A percentile compares a stretch with the other conserved stretches of the same genome.
These are phyloP conservation scores for Mesocentrotus franciscanus DNA, from an alignment of 53 echinoderm and acorn worm species.

Conservation along the genomic window DNA sequence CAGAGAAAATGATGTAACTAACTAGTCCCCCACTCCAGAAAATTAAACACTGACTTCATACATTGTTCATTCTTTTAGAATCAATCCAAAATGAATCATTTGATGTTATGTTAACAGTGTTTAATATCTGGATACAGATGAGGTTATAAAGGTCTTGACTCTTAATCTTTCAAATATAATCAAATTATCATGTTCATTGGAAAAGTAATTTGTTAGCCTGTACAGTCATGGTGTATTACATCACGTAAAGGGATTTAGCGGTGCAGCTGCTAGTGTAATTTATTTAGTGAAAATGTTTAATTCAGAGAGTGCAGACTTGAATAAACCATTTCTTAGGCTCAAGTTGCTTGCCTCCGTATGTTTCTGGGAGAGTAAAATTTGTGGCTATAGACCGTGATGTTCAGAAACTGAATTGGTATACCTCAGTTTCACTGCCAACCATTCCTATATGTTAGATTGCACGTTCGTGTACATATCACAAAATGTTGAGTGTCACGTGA, in stretches of 20 bases:
- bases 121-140: background rate
- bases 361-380: background rate
- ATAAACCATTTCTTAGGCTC: constrained; percentile 27
- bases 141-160: background rate
- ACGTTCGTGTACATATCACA: too few relatives aligned
- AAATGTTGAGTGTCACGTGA: too few relatives aligned
- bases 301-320: constrained; percentile 20
- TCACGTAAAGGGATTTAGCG: background rate
- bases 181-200: background rate
- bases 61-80: background rate
- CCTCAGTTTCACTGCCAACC: too few relatives aligned
- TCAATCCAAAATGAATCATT: background rate
- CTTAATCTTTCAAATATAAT: background rate
- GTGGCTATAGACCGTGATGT: background rate
- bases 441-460: too few relatives aligned
- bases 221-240: background rate
- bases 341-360: background rate
- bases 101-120: background rate
- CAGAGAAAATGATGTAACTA: too few relatives aligned
- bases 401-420: background rate
- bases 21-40: too few relatives aligned
- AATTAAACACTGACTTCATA: too few relatives aligned
- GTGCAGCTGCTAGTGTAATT: background rate
- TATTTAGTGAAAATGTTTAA: constrained; percentile 25
- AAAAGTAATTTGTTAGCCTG: background rate